These are phyloP conservation scores for Sycophila sp. DNA, from an alignment of 1,140 invertebrate genomes.

Conservation along the genomic window DNA sequence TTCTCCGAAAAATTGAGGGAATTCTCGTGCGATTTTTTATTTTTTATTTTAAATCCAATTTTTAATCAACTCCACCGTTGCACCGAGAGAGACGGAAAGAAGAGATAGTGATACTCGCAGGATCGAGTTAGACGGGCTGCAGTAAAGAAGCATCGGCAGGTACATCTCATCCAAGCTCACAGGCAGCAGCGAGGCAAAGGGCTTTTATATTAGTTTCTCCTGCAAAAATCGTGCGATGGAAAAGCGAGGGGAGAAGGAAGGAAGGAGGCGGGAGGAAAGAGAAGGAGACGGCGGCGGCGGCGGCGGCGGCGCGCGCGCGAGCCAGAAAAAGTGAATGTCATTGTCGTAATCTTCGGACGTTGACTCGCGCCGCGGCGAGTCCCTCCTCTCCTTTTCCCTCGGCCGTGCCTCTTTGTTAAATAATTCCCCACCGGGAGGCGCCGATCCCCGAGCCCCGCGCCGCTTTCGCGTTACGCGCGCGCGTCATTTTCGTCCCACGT, in stretches of 20 bases:
- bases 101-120: slow-evolving; percentile 1
- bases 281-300: slow-evolving; percentile 42
- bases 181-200: no score
- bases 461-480: not conserved
- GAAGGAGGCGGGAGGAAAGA: no score
- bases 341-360: slow-evolving; percentile 68
- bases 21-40: no score
- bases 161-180: no score
- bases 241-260: no score
- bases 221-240: no score
- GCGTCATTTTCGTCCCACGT: slow-evolving; percentile 22
- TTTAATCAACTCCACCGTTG: no score
- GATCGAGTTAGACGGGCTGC: no score
- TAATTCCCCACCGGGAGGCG: slow-evolving; percentile 13
- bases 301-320: slow-evolving; percentile 55
- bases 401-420: slow-evolving; percentile 32
- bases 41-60: no score
- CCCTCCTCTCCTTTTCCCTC: slow-evolving; percentile 22
- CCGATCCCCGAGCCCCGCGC: not conserved
- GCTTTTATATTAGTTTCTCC: no score
- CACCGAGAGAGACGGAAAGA: slow-evolving; percentile 29
- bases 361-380: slow-evolving; percentile 57
- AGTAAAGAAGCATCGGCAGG: no score
- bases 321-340: slow-evolving; percentile 68
- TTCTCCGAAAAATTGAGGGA: no score